phyloP scores from a whole-genome alignment of 2,113 vertebrate species.

The Melanotaenia duboulayi region DNA sequence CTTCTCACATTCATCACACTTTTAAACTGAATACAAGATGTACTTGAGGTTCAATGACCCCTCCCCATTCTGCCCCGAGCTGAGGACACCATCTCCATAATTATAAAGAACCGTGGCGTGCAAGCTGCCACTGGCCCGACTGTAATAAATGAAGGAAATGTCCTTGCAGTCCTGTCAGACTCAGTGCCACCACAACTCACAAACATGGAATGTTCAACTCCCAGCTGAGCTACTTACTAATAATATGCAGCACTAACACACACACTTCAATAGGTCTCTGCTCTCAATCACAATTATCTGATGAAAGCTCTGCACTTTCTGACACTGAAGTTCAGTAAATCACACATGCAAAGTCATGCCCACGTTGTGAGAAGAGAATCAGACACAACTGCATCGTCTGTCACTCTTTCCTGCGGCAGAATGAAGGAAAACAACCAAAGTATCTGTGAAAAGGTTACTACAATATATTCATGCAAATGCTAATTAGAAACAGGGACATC shows the following conservation, averaged over 20 bases:
- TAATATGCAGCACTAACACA: slow-evolving; percentile 1
- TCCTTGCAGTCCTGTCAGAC: slow-evolving; percentile 48
- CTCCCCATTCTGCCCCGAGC: slow-evolving; percentile 19
- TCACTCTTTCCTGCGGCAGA: not conserved
- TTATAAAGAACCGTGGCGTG: slow-evolving; percentile 29
- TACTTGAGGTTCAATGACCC: slow-evolving; percentile 9
- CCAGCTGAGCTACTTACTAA: slow-evolving; percentile 36
- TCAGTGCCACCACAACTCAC: slow-evolving; percentile 10
- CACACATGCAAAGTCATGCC: not conserved
- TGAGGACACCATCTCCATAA: slow-evolving; percentile 43
- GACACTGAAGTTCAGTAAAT: slow-evolving; percentile 24
- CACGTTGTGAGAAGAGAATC: not conserved
- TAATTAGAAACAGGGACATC: slow-evolving; percentile 57
- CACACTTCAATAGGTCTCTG: slow-evolving; percentile 4
- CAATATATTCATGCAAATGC: slow-evolving; percentile 48
- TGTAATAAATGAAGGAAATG: slow-evolving; percentile 61
- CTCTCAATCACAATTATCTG: slow-evolving; percentile 39
- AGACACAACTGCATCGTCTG: slow-evolving; percentile 9
- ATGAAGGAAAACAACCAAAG: slow-evolving; percentile 33
- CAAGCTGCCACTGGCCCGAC: slow-evolving; percentile 11
- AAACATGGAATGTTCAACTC: slow-evolving; percentile 3
- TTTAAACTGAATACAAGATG: slow-evolving; percentile 10
- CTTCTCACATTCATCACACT: slow-evolving; percentile 7
- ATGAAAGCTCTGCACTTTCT: slow-evolving; percentile 33
- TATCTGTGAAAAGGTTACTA: slow-evolving; percentile 59